Conservation (phyloP, 23 tunicate species). For the Botrylloides violaceus region DNA sequence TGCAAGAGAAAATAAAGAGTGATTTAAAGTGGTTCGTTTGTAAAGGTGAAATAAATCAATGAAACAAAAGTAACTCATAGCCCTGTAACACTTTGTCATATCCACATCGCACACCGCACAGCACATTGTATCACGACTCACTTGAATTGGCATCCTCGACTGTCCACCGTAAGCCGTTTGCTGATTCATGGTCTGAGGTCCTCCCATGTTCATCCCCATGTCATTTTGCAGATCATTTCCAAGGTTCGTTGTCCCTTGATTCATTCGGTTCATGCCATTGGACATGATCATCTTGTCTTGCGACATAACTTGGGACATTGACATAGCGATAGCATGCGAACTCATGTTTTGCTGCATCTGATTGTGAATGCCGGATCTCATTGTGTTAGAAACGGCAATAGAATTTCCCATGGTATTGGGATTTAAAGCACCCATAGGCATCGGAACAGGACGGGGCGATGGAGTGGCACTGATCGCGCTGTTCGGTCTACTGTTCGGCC, state of each 20-base stretch:
- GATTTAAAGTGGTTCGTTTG: too few species aligned
- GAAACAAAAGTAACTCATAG: too few species aligned
- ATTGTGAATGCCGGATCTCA: conserved; percentile 3
- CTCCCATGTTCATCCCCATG: not conserved
- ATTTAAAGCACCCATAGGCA: conserved; percentile 31
- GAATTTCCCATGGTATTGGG: conserved; percentile 2
- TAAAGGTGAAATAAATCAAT: too few species aligned
- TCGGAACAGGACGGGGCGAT: conserved; percentile 58
- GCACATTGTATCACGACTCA: not conserved
- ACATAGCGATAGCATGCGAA: conserved; percentile 17
- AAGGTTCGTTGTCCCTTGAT: not conserved
- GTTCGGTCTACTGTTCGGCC: conserved; percentile 38
- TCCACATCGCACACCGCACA: too few species aligned
- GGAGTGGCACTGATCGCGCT: conserved; percentile 76
- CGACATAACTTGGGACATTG: conserved; percentile 13
- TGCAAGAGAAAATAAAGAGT: not conserved
- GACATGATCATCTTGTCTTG: conserved; percentile 19
- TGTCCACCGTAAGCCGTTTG: not conserved
- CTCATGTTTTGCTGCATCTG: conserved; percentile 15
- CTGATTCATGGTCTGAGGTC: conserved; percentile 10
- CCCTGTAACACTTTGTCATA: not conserved
- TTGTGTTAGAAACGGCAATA: conserved; percentile 26
- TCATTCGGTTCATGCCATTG: conserved; percentile 25
- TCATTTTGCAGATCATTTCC: conserved; percentile 25
- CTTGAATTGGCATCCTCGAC: not conserved